Evolutionary conservation across 1,140 invertebrate genomes (phyloP), one percentile per base, ranked within the genome.

Genomic region (Trichonephila clavipes): DNA sequence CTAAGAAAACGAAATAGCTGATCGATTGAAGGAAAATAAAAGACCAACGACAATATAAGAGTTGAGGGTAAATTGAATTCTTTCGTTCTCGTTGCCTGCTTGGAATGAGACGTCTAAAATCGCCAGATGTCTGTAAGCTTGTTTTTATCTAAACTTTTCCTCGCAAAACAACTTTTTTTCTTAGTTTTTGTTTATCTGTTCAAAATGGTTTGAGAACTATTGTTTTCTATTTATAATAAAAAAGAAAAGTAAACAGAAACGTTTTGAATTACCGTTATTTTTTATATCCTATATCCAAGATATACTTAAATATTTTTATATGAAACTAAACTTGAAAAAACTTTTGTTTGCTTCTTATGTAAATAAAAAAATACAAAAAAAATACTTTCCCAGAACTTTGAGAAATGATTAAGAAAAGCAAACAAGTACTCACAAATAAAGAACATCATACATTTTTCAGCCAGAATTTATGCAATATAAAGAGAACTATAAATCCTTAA

Each of bases 51-150:
- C 58, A 90, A 77, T 81, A 90, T 90, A 81, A 77, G 88, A 62
- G 69, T 90, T 81, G 88, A 90, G 88, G 88, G 69, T 81, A 90
- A 90, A 90, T 90, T 90, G 88, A 90, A 90, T 90, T 90, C 66
- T 77, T 77, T 58, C 58, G 85, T 51, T 81, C 44, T 81, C 81
- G 88, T 61, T 24, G 14, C 16, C 64, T n/a, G 66, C n/a, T 90
- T 77, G 19, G 51, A 90, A 28, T 72, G 28, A 77, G 58, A 81
- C 28, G 69, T 77, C 44, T 59, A 81, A 69, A 34, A 77, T 81
- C 69, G 58, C 69, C 88, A 90, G 88, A 77, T 90, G 69, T 90
- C 69, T 88, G 87, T 69, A 88, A 81, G 88, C 28, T 88, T 88
- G 64, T 88, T 77, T 69, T 88, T 88, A 61, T 88, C 64, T 14